Evolutionary conservation across 2,888 invertebrate species (phyloP).

Genomic region (Plutella xylostella): DNA sequence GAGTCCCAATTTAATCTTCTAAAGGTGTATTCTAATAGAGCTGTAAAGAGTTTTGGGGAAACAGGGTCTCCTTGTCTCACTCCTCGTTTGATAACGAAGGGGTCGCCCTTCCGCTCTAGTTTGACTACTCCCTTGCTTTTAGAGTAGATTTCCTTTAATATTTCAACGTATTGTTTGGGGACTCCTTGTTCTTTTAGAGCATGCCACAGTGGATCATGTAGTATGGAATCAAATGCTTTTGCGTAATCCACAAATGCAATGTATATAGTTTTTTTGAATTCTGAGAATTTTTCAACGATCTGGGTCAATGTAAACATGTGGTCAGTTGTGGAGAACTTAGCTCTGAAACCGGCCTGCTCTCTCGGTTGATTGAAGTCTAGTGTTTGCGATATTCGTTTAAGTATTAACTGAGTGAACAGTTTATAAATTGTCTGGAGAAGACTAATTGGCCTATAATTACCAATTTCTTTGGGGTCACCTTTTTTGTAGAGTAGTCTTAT

Average conservation of each 20-base stretch:
- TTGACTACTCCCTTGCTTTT: conserved; percentile 8
- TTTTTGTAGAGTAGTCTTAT: neutral
- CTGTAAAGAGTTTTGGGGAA: conserved; percentile 11
- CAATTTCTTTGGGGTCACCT: neutral
- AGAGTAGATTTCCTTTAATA: conserved; percentile 12
- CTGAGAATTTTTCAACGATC: neutral
- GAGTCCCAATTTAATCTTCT: conserved; percentile 4
- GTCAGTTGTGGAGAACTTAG: neutral
- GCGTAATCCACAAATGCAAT: conserved; percentile 13
- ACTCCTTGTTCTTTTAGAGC: conserved; percentile 10
- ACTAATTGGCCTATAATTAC: conserved; percentile 2
- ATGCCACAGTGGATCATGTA: conserved; percentile 15
- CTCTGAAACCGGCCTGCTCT: neutral
- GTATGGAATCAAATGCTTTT: conserved; percentile 17
- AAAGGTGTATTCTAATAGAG: conserved; percentile 7
- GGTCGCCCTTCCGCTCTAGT: conserved; percentile 10
- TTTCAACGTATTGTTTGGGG: conserved; percentile 8
- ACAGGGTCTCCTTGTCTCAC: conserved; percentile 10
- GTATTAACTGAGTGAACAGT: neutral
- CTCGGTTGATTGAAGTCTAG: neutral
- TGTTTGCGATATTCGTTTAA: neutral
- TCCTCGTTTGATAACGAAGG: conserved; percentile 8
- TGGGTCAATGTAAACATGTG: neutral
- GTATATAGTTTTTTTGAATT: neutral
- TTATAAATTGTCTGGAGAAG: neutral